Conservation (phyloP, 2,113 vertebrate genomes). For the Corythoichthys haematopterus region DNA sequence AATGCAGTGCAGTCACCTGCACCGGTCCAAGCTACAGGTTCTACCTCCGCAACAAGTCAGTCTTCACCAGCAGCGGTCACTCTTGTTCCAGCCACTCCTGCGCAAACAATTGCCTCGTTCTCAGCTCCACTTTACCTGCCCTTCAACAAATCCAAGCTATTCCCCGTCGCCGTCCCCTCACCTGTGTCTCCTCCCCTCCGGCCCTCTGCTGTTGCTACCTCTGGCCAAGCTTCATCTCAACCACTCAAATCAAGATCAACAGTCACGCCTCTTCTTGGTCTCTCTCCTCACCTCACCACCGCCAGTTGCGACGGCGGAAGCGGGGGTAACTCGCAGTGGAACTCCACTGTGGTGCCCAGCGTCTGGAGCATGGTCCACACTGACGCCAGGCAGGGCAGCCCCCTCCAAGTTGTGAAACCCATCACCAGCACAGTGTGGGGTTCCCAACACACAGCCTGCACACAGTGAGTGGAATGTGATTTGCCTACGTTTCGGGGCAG, state of each 20-base stretch:
- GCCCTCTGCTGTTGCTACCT: neutral
- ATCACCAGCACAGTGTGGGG: constrained; percentile 60
- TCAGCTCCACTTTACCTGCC: constrained; percentile 36
- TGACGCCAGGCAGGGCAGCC: constrained; percentile 45
- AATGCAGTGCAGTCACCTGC: constrained; percentile 1
- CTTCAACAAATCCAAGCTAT: constrained; percentile 26
- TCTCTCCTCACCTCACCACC: constrained; percentile 27
- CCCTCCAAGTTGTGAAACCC: constrained; percentile 50
- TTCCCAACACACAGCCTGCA: constrained; percentile 54
- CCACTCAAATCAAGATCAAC: constrained; percentile 1
- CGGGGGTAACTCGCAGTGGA: constrained; percentile 29
- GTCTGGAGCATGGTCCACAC: constrained; percentile 66
- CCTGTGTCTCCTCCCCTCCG: neutral
- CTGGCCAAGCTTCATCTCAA: constrained; percentile 6
- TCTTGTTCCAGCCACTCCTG: constrained; percentile 14
- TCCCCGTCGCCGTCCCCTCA: constrained; percentile 10
- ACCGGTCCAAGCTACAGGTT: constrained; percentile 9
- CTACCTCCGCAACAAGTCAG: constrained; percentile 11
- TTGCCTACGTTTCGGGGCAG: neutral
- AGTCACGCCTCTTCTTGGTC: constrained; percentile 16
- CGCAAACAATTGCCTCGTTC: constrained; percentile 11
- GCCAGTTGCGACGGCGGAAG: constrained; percentile 18
- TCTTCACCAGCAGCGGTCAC: constrained; percentile 4
- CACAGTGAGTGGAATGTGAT: constrained; percentile 59
- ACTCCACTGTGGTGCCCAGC: constrained; percentile 37